A percentile compares a stretch with the other conserved stretches of the same genome.
Conservation (phyloP, 2,888 invertebrate genomes). For the Platycheirus albimanus region DNA sequence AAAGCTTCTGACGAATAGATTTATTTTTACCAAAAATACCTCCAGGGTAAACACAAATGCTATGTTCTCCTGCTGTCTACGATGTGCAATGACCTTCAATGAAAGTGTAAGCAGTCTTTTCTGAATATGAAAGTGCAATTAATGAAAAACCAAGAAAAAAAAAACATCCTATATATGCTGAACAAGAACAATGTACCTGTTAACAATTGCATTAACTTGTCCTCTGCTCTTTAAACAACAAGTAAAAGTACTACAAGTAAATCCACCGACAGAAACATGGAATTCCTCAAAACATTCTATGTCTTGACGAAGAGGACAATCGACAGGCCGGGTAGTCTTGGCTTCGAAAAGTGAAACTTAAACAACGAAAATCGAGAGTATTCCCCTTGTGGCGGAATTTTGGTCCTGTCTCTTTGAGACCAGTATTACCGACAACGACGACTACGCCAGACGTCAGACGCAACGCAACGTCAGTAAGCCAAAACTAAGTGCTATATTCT, state of each 20-base stretch:
- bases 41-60: too few species aligned
- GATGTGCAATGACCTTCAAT: conserved; percentile 62
- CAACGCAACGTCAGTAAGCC: conserved; percentile 1
- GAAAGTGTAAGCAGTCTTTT: conserved; percentile 60
- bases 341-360: conserved; percentile 72
- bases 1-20: too few species aligned
- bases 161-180: conserved; percentile 12
- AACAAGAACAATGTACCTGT: conserved; percentile 59
- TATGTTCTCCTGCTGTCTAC: neutral
- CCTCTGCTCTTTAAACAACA: conserved; percentile 31
- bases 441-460: too few species aligned
- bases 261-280: conserved; percentile 22
- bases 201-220: conserved; percentile 45
- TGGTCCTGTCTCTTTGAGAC: conserved; percentile 39
- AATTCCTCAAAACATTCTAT: conserved; percentile 64
- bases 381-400: conserved; percentile 69
- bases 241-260: conserved; percentile 60
- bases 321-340: conserved; percentile 7
- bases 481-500: conserved; percentile 32
- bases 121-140: conserved; percentile 42
- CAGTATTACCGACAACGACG: conserved; percentile 1
- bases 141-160: conserved; percentile 12
- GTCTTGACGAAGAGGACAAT: conserved; percentile 47
- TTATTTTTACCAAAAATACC: too few species aligned
- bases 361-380: conserved; percentile 70